These are phyloP conservation scores for Drosophila teissieri DNA, from an alignment of 1,140 invertebrate species.

Conservation along the genomic window DNA sequence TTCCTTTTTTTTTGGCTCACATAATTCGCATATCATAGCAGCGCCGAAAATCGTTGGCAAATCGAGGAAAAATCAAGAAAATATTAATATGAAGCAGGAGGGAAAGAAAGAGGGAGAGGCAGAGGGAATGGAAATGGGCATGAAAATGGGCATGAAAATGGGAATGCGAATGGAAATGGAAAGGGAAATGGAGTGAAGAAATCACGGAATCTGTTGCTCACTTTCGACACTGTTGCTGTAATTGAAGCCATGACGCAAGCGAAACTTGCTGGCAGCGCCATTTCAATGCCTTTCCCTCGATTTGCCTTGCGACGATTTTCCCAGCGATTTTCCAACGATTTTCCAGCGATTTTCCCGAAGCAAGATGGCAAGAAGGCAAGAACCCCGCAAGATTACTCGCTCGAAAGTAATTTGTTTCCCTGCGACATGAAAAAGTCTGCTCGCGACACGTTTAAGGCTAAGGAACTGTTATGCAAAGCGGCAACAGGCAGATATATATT, in stretches of 20 bases:
- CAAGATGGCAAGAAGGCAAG: neutral
- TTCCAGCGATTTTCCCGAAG: neutral
- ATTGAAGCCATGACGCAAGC: conserved; percentile 77
- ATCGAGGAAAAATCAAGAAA: conserved; percentile 1
- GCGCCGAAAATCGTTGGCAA: conserved; percentile 6
- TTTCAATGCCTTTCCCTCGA: conserved; percentile 27
- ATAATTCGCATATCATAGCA: conserved; percentile 49
- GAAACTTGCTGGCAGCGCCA: conserved; percentile 38
- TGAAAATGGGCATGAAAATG: neutral
- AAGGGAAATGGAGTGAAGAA: neutral
- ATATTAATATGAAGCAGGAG: too few relatives aligned
- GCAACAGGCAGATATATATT: conserved; percentile 2
- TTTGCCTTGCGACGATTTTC: conserved; percentile 5
- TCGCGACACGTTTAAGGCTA: conserved; percentile 31
- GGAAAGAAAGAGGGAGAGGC: too few relatives aligned
- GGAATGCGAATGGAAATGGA: too few relatives aligned
- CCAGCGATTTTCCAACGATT: neutral
- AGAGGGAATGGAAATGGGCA: neutral
- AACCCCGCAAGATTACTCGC: conserved; percentile 51
- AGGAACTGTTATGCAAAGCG: conserved; percentile 13
- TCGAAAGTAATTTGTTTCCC: conserved; percentile 74
- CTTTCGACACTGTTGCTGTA: conserved; percentile 42
- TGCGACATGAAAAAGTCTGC: conserved; percentile 43
- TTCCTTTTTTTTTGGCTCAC: conserved; percentile 45
- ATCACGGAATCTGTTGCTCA: conserved; percentile 37